Base-by-base conservation (phyloP, 2,888 invertebrate species). In the Plutella xylostella region DNA sequence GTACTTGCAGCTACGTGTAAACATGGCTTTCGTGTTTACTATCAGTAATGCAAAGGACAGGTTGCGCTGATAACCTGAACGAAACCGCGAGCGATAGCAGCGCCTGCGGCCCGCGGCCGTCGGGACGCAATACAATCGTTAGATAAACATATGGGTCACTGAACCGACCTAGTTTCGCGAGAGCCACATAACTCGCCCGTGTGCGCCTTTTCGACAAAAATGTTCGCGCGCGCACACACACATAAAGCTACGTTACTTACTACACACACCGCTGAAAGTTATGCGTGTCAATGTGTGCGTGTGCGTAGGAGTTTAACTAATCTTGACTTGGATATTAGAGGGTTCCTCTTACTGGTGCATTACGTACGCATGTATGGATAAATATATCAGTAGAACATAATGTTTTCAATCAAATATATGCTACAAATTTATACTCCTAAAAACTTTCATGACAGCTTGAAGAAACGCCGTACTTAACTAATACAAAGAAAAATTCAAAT, bases 111-210 rank as follows among this genome's bases (percentile, higher is more conserved):
- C n/a, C 25, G 34, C n/a, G 19, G 45, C 22, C 47, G 38, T 33
- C 48, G 41, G 42, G 40, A 37, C 46, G 44, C 43, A 21, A 39
- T 31, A 68, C 77, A 75, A 77, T 78, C 72, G 65, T 70, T 79
- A 82, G 82, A 82, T 80, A 83, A 83, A 83, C 83, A 83, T 76
- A 80, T 82, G 66, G 83, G 82, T 79, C 80, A 76, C 68, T 83
- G 83, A 83, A 82, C 83, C 78, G 82, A 80, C 83, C 83, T 60
- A 83, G 76, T 77, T 83, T 73, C 62, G 53, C 65, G 60, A 66
- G 58, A 33, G 59, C 56, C 57, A 61, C 60, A 62, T 68, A 57
- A 60, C 53, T 50, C 52, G 56, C 54, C 55, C 55, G 68, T 69
- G 71, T 68, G 69, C 61, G 70, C 52, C 65, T 64, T 72, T 76